These are phyloP conservation scores for Shinisaurus crocodilurus DNA, from an alignment of 2,113 vertebrate genomes.

Conservation along the genomic window DNA sequence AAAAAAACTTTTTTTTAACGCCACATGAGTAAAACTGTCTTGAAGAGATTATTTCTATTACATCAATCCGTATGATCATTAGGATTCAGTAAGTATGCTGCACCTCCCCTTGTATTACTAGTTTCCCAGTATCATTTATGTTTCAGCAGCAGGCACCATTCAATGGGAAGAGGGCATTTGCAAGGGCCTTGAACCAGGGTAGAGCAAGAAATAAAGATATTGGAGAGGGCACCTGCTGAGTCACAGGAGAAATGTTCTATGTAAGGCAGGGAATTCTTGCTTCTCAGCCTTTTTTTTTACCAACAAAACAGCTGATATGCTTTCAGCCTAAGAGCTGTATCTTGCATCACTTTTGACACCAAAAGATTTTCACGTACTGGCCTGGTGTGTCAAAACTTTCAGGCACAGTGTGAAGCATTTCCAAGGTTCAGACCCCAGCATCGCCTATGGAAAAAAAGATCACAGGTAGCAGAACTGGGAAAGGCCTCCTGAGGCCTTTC, in stretches of 20 bases:
- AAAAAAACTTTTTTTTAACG: not conserved
- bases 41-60: not conserved
- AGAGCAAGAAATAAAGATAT: not conserved
- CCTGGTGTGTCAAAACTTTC: not conserved
- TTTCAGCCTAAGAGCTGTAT: not conserved
- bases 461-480: not conserved
- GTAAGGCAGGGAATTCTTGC: not conserved
- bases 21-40: not conserved
- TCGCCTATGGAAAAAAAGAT: no score
- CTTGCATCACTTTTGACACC: not conserved
- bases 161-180: not conserved
- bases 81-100: not conserved
- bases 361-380: not conserved
- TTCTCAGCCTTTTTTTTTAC: not conserved
- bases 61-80: not conserved
- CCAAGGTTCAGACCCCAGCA: not conserved
- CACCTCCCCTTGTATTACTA: not conserved
- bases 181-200: not conserved
- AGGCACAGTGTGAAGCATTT: not conserved
- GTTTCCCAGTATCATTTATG: not conserved
- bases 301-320: not conserved
- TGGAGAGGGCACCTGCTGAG: not conserved
- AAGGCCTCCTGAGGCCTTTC: not conserved
- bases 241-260: not conserved
- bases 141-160: not conserved